Percentiles rank a stretch among this genome's conserved stretches.
Conservation (phyloP, 92 coral and sea anemone species). For the Phenganax subtilis region DNA sequence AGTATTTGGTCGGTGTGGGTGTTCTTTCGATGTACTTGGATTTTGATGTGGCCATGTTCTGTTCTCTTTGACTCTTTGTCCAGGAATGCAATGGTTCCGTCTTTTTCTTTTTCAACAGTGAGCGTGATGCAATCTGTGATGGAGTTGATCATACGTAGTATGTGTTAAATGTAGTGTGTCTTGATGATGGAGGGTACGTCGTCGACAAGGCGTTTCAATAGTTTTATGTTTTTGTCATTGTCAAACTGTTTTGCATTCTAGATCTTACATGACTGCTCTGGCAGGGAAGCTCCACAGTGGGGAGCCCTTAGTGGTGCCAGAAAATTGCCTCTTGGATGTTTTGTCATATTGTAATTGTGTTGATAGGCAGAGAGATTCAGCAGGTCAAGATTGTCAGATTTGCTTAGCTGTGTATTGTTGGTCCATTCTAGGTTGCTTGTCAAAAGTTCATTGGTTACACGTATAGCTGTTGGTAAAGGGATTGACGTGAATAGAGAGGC, state of each 20-base stretch:
- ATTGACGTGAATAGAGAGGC: background rate
- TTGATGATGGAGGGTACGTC: background rate
- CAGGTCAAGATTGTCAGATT: background rate
- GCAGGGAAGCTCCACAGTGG: background rate
- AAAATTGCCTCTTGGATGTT: background rate
- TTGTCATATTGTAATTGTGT: background rate
- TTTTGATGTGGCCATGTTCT: background rate
- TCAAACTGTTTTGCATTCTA: background rate
- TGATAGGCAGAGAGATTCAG: background rate
- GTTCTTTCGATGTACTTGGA: background rate
- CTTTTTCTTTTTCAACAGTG: background rate
- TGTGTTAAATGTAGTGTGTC: background rate
- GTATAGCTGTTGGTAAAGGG: background rate
- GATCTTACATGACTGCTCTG: background rate
- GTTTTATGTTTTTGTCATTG: background rate
- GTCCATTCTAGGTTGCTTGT: background rate
- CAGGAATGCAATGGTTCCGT: background rate
- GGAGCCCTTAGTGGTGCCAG: background rate
- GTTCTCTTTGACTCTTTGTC: background rate
- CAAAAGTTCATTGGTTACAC: background rate
- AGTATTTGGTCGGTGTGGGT: constrained; percentile 32
- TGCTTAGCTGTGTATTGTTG: background rate
- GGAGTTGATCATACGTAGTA: background rate
- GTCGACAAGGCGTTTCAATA: background rate
- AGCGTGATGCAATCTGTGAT: constrained; percentile 1